These are phyloP conservation scores for Onchidella celtica DNA, from an alignment of 2,888 invertebrate species.

Conservation along the genomic window DNA sequence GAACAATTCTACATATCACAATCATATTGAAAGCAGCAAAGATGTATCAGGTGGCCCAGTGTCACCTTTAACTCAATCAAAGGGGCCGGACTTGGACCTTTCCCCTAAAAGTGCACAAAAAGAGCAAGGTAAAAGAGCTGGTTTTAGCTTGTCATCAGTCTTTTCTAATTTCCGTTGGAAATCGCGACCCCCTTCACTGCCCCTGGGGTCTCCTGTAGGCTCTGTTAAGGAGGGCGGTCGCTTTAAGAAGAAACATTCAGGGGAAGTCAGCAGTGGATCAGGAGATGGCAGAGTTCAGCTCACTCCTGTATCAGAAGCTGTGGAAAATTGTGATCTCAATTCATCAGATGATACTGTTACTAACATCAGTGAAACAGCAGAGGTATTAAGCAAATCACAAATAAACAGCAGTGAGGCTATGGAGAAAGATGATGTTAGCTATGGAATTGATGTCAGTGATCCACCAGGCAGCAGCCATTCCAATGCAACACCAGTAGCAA, in stretches of 20 bases:
- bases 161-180: conserved; percentile 43
- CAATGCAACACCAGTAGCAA: conserved; percentile 40
- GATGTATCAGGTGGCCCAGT: neutral
- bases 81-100: conserved; percentile 8
- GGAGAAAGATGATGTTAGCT: neutral
- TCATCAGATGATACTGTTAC: neutral
- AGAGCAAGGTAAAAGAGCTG: conserved; percentile 24
- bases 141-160: conserved; percentile 42
- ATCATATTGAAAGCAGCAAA: neutral
- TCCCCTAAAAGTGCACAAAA: conserved; percentile 14
- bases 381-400: neutral
- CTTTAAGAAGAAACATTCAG: conserved; percentile 32
- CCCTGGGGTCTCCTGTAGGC: conserved; percentile 44
- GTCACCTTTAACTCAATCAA: neutral
- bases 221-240: conserved; percentile 4
- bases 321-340: conserved; percentile 51
- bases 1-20: conserved; percentile 33
- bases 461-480: conserved; percentile 38
- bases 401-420: neutral
- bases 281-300: conserved; percentile 44
- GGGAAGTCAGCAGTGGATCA: conserved; percentile 14
- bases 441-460: neutral
- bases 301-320: conserved; percentile 54
- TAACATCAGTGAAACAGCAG: neutral
- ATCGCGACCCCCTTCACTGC: conserved; percentile 41